Conservation (phyloP, 2,113 vertebrate genomes). For the Talpa occidentalis region DNA sequence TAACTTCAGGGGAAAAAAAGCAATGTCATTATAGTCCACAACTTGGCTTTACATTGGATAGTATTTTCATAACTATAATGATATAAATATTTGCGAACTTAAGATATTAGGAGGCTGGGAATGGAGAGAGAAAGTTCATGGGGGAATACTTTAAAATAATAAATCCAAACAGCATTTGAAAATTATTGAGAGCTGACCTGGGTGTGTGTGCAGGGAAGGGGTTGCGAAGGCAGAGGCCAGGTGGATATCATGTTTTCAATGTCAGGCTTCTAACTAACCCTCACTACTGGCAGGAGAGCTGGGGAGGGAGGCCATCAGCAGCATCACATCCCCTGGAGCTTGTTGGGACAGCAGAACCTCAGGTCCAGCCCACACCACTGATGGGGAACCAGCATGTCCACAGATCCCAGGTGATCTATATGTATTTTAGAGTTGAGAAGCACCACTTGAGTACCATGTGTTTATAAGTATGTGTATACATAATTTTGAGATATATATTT, state of each 20-base stretch:
- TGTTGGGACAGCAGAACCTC: neutral
- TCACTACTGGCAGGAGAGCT: neutral
- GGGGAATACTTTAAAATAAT: neutral
- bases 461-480: neutral
- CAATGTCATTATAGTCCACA: neutral
- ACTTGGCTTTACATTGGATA: neutral
- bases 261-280: neutral
- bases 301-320: neutral
- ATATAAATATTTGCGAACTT: neutral
- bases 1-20: neutral
- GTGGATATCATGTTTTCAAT: neutral
- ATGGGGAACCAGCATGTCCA: no score
- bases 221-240: neutral
- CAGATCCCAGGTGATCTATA: neutral
- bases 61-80: neutral
- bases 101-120: neutral
- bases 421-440: neutral
- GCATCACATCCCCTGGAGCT: no score
- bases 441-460: neutral
- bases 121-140: neutral
- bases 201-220: neutral
- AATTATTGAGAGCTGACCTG: neutral
- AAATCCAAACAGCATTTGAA: neutral
- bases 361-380: neutral
- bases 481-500: neutral